These are phyloP conservation scores for Drosophila algonquin DNA, from an alignment of 2,888 invertebrate species.

Conservation along the genomic window DNA sequence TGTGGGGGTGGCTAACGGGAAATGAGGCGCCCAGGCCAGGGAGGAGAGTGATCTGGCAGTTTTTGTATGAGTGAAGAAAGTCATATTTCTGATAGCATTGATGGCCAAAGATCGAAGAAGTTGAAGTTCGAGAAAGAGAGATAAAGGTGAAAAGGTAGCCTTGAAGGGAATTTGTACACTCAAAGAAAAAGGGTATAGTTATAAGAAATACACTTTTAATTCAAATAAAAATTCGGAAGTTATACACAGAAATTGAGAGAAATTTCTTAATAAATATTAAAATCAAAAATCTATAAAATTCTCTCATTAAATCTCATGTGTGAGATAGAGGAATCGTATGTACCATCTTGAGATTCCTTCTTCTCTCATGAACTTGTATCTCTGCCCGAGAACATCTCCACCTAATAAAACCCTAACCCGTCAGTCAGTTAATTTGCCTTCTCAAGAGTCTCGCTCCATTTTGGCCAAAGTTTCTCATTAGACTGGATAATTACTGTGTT, in stretches of 20 bases:
- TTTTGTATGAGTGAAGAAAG: not conserved
- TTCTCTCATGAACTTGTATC: too few species aligned
- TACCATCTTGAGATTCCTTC: too few species aligned
- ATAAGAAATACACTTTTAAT: too few species aligned
- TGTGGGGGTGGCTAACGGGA: not conserved
- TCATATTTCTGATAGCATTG: not conserved
- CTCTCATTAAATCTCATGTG: too few species aligned
- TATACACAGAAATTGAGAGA: too few species aligned
- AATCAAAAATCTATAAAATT: too few species aligned
- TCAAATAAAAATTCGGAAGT: too few species aligned
- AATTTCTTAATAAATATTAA: too few species aligned
- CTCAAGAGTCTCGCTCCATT: not conserved
- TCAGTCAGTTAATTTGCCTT: not conserved
- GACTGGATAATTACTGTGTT: slow-evolving; percentile 30
- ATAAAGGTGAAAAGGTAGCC: not conserved
- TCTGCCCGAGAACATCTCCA: not conserved
- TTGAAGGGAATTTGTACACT: too few species aligned
- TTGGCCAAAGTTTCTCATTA: slow-evolving; percentile 1
- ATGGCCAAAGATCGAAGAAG: not conserved
- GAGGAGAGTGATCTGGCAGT: not conserved
- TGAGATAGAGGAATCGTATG: too few species aligned
- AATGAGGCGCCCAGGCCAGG: not conserved
- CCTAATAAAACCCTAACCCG: not conserved
- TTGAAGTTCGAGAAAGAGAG: not conserved
- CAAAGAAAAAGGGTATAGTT: too few species aligned